phyloP scores from a whole-genome alignment of 1,140 invertebrate species.

The Doryteuthis pealeii region DNA sequence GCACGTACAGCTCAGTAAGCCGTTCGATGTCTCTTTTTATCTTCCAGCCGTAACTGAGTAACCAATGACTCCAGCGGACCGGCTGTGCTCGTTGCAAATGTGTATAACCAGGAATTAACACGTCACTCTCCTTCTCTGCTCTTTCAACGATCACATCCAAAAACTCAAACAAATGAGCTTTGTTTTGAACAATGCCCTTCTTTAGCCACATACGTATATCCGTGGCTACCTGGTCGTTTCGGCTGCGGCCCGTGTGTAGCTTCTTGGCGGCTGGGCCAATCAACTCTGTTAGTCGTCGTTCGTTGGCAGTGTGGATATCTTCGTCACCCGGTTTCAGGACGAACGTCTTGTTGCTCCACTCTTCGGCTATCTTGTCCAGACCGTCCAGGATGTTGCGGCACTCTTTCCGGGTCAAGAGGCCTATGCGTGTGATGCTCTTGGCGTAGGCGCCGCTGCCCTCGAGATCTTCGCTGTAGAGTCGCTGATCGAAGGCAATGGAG shows the following conservation, averaged over 20 bases:
- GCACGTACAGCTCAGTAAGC: conserved; percentile 62
- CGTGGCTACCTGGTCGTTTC: conserved; percentile 82
- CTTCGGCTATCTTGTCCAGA: conserved; percentile 66
- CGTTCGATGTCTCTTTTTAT: conserved; percentile 67
- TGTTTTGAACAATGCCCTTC: conserved; percentile 61
- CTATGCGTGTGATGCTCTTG: conserved; percentile 65
- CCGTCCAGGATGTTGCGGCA: conserved; percentile 65
- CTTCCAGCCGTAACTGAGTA: conserved; percentile 71
- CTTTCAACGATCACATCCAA: conserved; percentile 49
- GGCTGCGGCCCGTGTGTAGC: conserved; percentile 78
- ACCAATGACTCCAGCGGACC: conserved; percentile 78
- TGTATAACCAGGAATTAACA: conserved; percentile 83
- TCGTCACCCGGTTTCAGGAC: conserved; percentile 69
- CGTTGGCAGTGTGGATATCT: conserved; percentile 74
- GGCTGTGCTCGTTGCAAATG: conserved; percentile 82
- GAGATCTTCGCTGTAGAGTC: conserved; percentile 14
- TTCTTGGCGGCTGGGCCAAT: conserved; percentile 66
- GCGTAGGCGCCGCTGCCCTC: conserved; percentile 76
- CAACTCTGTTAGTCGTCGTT: conserved; percentile 58
- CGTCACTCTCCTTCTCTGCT: conserved; percentile 65
- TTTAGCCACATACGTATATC: conserved; percentile 78
- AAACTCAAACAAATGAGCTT: conserved; percentile 54
- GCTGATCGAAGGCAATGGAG: neutral
- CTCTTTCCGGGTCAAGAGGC: conserved; percentile 67
- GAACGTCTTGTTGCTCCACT: conserved; percentile 69